Conservation (phyloP, 2,888 invertebrate genomes). For the Tetranychus piercei region DNA sequence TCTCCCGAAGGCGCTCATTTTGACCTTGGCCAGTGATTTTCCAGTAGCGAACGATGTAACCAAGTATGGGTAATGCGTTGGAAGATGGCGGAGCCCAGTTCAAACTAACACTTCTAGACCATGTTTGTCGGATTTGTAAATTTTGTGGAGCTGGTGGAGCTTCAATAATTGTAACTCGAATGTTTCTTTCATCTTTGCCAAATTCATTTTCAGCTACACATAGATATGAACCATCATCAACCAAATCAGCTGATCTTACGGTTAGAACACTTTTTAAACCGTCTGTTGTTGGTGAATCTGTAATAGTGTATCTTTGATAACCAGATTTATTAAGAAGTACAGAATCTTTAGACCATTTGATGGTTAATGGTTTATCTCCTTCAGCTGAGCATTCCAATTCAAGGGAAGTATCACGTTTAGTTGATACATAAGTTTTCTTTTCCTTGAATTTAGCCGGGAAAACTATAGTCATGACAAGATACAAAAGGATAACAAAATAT, state of each 20-base stretch:
- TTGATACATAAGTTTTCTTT: slow-evolving; percentile 22
- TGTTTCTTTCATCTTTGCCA: slow-evolving; percentile 16
- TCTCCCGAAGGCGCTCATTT: slow-evolving; percentile 25
- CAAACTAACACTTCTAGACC: slow-evolving; percentile 27
- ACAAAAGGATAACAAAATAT: background rate
- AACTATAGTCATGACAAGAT: background rate
- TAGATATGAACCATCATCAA: slow-evolving; percentile 12
- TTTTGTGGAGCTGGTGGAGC: slow-evolving; percentile 27
- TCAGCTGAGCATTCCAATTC: slow-evolving; percentile 24
- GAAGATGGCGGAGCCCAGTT: slow-evolving; percentile 26
- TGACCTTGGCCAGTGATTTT: slow-evolving; percentile 23
- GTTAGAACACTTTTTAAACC: slow-evolving; percentile 12
- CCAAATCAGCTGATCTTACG: slow-evolving; percentile 9
- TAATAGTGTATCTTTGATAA: slow-evolving; percentile 24
- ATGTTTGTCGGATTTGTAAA: slow-evolving; percentile 26
- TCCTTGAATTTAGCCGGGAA: slow-evolving; percentile 27
- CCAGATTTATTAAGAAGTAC: slow-evolving; percentile 6
- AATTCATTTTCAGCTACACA: slow-evolving; percentile 16
- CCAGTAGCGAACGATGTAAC: slow-evolving; percentile 28
- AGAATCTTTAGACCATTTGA: slow-evolving; percentile 25
- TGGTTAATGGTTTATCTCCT: slow-evolving; percentile 25
- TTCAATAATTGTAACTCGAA: slow-evolving; percentile 21
- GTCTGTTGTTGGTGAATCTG: slow-evolving; percentile 5
- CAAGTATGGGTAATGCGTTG: slow-evolving; percentile 26
- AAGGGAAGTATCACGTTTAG: slow-evolving; percentile 24